Conservation (phyloP, 2,888 invertebrate species). For the Candidula unifasciata region DNA sequence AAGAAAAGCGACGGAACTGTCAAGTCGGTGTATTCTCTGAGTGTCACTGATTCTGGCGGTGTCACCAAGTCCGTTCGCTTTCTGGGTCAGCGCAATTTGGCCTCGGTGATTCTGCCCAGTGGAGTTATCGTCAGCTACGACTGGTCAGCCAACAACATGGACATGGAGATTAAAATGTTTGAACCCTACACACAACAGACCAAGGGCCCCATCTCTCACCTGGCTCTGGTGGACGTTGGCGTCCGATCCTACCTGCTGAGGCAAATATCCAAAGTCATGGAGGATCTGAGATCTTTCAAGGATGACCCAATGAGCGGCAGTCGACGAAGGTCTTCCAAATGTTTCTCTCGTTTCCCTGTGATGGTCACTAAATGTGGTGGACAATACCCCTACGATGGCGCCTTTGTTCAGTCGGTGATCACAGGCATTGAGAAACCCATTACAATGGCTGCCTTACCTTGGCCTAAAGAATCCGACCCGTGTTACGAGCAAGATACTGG, state of each 20-base stretch:
- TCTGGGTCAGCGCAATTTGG: conserved; percentile 53
- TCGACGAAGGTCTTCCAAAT: conserved; percentile 36
- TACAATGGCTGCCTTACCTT: conserved; percentile 55
- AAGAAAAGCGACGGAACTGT: conserved; percentile 56
- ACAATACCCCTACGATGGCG: conserved; percentile 57
- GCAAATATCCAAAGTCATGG: conserved; percentile 50
- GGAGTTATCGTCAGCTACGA: conserved; percentile 58
- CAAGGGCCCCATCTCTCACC: conserved; percentile 50
- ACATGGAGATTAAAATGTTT: conserved; percentile 57
- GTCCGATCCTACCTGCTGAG: conserved; percentile 49
- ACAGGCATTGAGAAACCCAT: conserved; percentile 50
- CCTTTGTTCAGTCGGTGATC: conserved; percentile 57
- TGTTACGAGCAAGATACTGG: conserved; percentile 50
- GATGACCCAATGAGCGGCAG: conserved; percentile 7
- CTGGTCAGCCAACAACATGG: conserved; percentile 53
- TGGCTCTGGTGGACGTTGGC: conserved; percentile 51
- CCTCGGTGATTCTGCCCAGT: conserved; percentile 56
- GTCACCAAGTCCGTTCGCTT: conserved; percentile 51
- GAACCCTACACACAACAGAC: conserved; percentile 37
- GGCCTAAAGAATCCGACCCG: conserved; percentile 55
- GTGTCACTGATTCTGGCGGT: conserved; percentile 47
- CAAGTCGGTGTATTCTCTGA: conserved; percentile 54
- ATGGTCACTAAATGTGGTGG: conserved; percentile 60
- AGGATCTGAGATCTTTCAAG: conserved; percentile 6
- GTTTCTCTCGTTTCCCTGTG: conserved; percentile 53